Evolutionary conservation across 2,888 invertebrate species (phyloP), one percentile per base, ranked within the genome.

Genomic region (Caenorhabditis sinica): DNA sequence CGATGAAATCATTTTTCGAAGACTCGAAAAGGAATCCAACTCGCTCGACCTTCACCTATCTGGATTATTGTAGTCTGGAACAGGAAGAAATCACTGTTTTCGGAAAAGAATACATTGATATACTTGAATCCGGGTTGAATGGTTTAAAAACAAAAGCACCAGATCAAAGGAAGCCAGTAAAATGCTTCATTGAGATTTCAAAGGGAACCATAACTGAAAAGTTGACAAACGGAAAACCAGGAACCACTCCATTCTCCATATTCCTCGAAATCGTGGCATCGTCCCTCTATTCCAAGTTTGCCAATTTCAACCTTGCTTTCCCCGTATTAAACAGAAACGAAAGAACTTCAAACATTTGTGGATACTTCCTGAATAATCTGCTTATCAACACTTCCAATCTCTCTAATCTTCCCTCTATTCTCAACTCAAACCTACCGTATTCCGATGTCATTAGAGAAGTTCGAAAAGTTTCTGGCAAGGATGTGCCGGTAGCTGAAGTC

Each of bases 321-420:
- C 88, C 89, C 20, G 74, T 76, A 3, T 49, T 83, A 1, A 89
- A 89, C 53, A 60, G 90, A 60, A 83, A 56, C 11, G 61, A 53
- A 11, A 74, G 77, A 43, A 87, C 77, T 8, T 63, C 73, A 0
- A 58, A 88, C 17, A 73, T 86, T 17, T 75, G 90, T 23, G 90
- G 91, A 17, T 90, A 88, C 68, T 91, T 90, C 58, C 82, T 91
- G 28, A 90, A 89, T 20, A 90, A 90, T 60, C 36, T 90, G 11
- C 58, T 90, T 8, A 82, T 89, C n/a, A 69, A 72, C 28, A 30
- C 73, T 2, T 15, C 25, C n/a, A 5, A 82, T 33, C 40, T 75
- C 5, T 40, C 25, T 2, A 5, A 3, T 17, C 72, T 72, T n/a
- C 28, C 75, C 15, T n/a, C 58, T 2, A 53, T 84, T 9, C 40